phyloP scores from a whole-genome alignment of 92 coral and sea anemone species.

The Palythoa grandis region DNA sequence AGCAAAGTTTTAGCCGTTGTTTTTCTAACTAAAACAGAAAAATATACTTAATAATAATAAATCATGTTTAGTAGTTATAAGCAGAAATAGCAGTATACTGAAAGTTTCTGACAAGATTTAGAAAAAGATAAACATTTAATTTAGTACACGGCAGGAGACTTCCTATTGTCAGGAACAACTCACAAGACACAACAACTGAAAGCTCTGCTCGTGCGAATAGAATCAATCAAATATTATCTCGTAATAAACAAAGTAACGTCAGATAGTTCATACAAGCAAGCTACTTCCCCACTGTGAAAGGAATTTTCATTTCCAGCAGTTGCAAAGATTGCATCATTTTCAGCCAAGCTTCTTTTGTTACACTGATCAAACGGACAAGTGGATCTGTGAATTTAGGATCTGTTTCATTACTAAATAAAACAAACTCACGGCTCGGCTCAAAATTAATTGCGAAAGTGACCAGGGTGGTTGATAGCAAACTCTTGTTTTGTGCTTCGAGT shows the following conservation, averaged over 20 bases:
- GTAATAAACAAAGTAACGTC: background rate
- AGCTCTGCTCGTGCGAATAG: background rate
- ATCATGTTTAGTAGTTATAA: no score
- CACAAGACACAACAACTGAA: background rate
- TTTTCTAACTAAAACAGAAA: no score
- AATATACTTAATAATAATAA: no score
- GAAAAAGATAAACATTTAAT: background rate
- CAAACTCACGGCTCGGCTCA: background rate
- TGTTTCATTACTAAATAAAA: conserved; percentile 4
- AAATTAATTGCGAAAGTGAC: conserved; percentile 2
- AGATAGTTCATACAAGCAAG: background rate
- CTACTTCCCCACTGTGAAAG: background rate
- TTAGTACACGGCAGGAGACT: background rate
- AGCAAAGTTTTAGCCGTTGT: background rate
- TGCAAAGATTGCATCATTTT: background rate
- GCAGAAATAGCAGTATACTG: background rate
- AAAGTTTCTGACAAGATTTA: background rate
- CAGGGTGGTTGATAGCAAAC: background rate
- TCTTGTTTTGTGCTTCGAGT: background rate
- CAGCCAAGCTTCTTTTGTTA: background rate
- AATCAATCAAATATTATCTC: background rate
- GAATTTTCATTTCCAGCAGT: background rate
- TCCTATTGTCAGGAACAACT: no score
- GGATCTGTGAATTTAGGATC: background rate
- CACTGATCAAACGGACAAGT: background rate